Evolutionary conservation across 2,888 invertebrate species (phyloP), one percentile per base, ranked within the genome.

Genomic region (Sisyra nigra): DNA sequence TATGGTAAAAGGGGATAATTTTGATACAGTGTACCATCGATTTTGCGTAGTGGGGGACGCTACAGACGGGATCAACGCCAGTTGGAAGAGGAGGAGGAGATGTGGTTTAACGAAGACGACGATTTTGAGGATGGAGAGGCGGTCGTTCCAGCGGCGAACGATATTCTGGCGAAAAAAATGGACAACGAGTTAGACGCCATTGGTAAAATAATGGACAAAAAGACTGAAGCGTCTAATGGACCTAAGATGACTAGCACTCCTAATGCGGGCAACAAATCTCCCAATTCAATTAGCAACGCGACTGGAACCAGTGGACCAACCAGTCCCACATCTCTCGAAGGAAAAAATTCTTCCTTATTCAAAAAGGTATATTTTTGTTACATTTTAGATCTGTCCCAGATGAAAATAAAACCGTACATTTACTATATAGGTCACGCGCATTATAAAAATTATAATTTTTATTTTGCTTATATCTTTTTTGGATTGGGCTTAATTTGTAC

Each of bases 91-190:
- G 96, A 96, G 54, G 96, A 97, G 58, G 96, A 96, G 66, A 88
- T 93, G 80, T 97, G 94, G 94, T 96, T 96, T 65, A 92, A 93
- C 59, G 92, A 93, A 55, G 96, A 96, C 50, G 94, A 94, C 59
- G 92, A 91, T 59, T 80, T 85, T 49, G 82, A 87, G 47, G 89
- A 91, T 56, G 84, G 80, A 48, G 74, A 77, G 53, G 65, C 70
- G 11, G 69, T 70, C 13, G 65, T 68, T 19, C 67, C 69, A 14
- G 63, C 65, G 15, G 59, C 71, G 61, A 52, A 59, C 66, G 73
- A 73, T 52, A 61, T 70, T 47, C 58, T 72, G 43, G 65, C 66
- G 47, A 71, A 69, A 54, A 74, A 73, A 55, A 54, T 73, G 42
- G 73, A 72, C 49, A 62, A 69, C 10, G 74, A 74, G 52, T 60